A percentile compares a stretch with the other conserved stretches of the same genome.
Conservation (phyloP, 2,888 invertebrate genomes). For the Hirtodrosophila alboralis region DNA sequence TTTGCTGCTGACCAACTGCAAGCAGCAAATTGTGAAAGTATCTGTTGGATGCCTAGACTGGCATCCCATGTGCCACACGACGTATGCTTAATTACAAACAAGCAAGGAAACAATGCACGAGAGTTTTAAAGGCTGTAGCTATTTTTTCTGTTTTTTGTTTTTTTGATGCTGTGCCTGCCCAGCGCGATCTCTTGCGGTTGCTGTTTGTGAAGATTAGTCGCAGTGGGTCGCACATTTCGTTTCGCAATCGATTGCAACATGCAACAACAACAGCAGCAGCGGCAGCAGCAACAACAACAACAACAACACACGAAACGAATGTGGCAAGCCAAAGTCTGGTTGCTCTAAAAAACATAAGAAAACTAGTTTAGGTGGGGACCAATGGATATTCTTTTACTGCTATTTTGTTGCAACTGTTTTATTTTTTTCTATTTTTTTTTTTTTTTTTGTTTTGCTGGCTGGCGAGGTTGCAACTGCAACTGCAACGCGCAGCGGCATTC, state of each 20-base stretch:
- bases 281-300: slow-evolving; percentile 31
- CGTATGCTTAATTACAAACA: slow-evolving; percentile 80
- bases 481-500: slow-evolving; percentile 78
- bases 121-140: slow-evolving; percentile 38
- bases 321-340: slow-evolving; percentile 61
- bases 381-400: slow-evolving; percentile 78
- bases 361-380: slow-evolving; percentile 83
- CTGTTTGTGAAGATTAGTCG: slow-evolving; percentile 76
- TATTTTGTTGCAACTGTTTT: slow-evolving; percentile 70
- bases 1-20: slow-evolving; percentile 69
- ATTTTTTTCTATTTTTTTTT: too few relatives aligned
- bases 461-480: slow-evolving; percentile 26
- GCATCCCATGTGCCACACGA: slow-evolving; percentile 80
- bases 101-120: slow-evolving; percentile 67
- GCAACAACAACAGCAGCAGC: slow-evolving; percentile 56
- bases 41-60: slow-evolving; percentile 56
- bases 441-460: too few relatives aligned
- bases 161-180: slow-evolving; percentile 49
- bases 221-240: slow-evolving; percentile 80
- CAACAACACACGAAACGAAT: slow-evolving; percentile 70
- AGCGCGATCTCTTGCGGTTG: slow-evolving; percentile 36
- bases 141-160: too few relatives aligned
- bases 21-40: slow-evolving; percentile 76
- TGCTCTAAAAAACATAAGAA: slow-evolving; percentile 76
- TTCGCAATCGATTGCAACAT: slow-evolving; percentile 82